phyloP scores from a whole-genome alignment of 1,140 invertebrate species.

The Philaenus spumarius region DNA sequence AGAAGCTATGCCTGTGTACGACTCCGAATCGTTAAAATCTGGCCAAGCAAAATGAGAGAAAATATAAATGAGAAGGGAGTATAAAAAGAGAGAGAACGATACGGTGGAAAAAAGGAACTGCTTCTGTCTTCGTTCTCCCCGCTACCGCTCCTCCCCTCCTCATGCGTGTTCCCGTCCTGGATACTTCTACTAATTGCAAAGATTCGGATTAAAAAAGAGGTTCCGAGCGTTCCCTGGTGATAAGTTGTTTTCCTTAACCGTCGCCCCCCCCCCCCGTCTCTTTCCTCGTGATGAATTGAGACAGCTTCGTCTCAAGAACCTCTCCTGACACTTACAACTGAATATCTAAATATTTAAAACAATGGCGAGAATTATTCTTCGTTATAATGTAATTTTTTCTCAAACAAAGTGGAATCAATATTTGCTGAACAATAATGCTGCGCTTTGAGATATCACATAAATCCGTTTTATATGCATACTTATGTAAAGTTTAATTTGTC shows the following conservation, averaged over 20 bases:
- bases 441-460: too few relatives aligned
- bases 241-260: conserved; percentile 18
- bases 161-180: conserved; percentile 9
- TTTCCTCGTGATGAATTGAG: conserved; percentile 11
- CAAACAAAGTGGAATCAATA: too few relatives aligned
- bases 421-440: too few relatives aligned
- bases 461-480: too few relatives aligned
- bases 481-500: too few relatives aligned
- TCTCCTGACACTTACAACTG: too few relatives aligned
- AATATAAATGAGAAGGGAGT: conserved; percentile 31
- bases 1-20: conserved; percentile 17
- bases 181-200: conserved; percentile 26
- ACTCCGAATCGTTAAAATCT: conserved; percentile 31
- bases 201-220: conserved; percentile 24
- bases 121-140: background rate
- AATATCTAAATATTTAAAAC: too few relatives aligned
- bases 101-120: conserved; percentile 20
- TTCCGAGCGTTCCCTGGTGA: conserved; percentile 5
- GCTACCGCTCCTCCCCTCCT: conserved; percentile 4
- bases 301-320: too few relatives aligned
- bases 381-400: too few relatives aligned
- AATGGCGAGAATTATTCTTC: too few relatives aligned
- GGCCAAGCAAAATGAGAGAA: conserved; percentile 31
- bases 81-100: conserved; percentile 15
- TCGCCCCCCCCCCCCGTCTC: too few relatives aligned